A percentile compares a stretch with the other conserved stretches of the same genome.
These are phyloP conservation scores for Cephus sareptanus DNA, from an alignment of 2,888 invertebrate genomes.

Conservation along the genomic window DNA sequence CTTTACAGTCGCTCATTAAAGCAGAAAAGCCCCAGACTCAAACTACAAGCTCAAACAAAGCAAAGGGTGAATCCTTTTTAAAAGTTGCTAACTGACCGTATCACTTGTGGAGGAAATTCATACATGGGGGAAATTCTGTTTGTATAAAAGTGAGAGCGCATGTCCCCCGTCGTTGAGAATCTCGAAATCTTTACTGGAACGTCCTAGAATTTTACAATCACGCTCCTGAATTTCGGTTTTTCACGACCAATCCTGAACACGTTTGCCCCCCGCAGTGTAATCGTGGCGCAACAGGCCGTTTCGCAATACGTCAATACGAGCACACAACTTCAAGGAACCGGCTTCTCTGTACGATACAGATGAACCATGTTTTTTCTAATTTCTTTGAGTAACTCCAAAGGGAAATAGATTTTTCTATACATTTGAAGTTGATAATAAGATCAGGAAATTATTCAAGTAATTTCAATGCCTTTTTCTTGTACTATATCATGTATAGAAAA, in stretches of 20 bases:
- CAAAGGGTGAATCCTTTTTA: background rate
- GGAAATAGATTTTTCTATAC: background rate
- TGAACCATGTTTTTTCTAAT: background rate
- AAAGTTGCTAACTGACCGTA: background rate
- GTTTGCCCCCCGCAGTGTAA: background rate
- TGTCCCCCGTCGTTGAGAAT: background rate
- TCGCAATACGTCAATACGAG: constrained; percentile 1
- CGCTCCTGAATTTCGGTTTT: background rate
- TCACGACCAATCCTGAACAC: background rate
- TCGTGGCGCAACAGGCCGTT: background rate
- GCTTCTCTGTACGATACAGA: background rate
- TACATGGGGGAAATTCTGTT: background rate
- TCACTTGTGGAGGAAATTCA: background rate
- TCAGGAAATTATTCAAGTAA: background rate
- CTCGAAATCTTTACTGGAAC: background rate
- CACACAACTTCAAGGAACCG: background rate
- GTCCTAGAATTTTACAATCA: background rate
- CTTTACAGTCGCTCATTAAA: background rate
- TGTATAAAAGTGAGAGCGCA: background rate
- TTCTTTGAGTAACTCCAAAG: background rate
- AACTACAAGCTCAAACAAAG: background rate
- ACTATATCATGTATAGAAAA: background rate
- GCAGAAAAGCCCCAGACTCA: background rate
- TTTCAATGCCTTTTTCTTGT: background rate
- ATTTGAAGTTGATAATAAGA: background rate